Base-by-base conservation (phyloP, 1,140 invertebrate genomes). In the Diabrotica undecimpunctata region DNA sequence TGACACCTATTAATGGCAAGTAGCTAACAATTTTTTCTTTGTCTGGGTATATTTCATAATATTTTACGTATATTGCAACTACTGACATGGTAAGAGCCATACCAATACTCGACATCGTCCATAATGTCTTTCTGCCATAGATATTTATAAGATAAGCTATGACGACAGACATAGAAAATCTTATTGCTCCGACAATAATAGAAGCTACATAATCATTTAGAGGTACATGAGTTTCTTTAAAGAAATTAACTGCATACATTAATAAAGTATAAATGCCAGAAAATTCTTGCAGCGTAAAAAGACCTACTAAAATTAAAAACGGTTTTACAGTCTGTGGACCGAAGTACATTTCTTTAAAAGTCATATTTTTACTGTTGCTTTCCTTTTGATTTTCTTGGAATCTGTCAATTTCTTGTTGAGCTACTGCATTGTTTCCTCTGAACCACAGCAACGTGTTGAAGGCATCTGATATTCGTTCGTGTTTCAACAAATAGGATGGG, bases 211-310 rank as follows among this genome's bases (percentile, higher is more conserved):
- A 87, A 51, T 87, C 86, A 67, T 92, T 85, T 2, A 92, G 79
- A 61, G 83, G 82, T 7, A 87, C 81, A 5, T 87, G 86, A 11
- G 88, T 85, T 7, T 88, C 83, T 65, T 86, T 81, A 70, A 90
- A 86, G 70, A 91, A 84, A 61, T 83, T 84, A 0, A 91, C 87
- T 0, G 87, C 86, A 70, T 92, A 93, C 75, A 90, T 93, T 41
- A 93, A 80, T 6, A 93, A 86, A 1, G 89, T 86, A 77, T 93
- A 90, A 12, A 90, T 89, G 5, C 89, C 89, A 0, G 85, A 87
- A 56, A 87, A 80, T 71, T 90, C 87, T 81, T 90, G 89, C 63
- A 89, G 84, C 6, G 86, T 71, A 77, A 90, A 90, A 73, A 90
- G 85, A 0, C 80, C 67, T 5, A 88, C 79, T 0, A 90, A 78